Conservation (phyloP, 2,797 vertebrate genomes). For the Oreonectes daqikongensis region DNA sequence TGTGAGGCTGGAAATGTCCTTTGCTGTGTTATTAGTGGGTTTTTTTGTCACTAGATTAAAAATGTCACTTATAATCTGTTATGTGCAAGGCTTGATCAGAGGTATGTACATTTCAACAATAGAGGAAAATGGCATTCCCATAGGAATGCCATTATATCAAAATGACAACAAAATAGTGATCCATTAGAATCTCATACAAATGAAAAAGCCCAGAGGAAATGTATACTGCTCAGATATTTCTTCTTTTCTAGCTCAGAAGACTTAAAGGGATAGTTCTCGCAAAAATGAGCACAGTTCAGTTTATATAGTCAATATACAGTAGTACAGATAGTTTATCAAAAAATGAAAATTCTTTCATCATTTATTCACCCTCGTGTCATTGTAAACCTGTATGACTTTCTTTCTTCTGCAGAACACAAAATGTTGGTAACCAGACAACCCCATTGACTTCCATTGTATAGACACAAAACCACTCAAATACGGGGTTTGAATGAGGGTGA, state of each 20-base stretch:
- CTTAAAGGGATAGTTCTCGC: too few relatives aligned
- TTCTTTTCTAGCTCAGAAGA: too few relatives aligned
- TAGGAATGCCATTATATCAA: not conserved
- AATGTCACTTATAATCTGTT: not conserved
- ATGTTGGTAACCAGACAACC: too few relatives aligned
- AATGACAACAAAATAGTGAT: not conserved
- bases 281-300: too few relatives aligned
- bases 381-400: not conserved
- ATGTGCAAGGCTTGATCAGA: not conserved
- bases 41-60: not conserved
- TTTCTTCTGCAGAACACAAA: not conserved
- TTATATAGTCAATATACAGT: too few relatives aligned
- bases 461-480: too few relatives aligned
- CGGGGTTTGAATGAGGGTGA: too few relatives aligned
- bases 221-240: not conserved
- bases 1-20: not conserved
- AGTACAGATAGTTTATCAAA: too few relatives aligned
- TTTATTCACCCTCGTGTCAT: not conserved
- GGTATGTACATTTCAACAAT: not conserved
- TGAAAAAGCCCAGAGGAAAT: not conserved
- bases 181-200: not conserved
- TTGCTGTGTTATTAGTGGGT: conserved; percentile 8
- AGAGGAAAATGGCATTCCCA: not conserved
- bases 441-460: too few relatives aligned
- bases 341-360: too few relatives aligned